Evolutionary conservation across 2,888 invertebrate genomes (phyloP).

Genomic region (Sesia bembeciformis): DNA sequence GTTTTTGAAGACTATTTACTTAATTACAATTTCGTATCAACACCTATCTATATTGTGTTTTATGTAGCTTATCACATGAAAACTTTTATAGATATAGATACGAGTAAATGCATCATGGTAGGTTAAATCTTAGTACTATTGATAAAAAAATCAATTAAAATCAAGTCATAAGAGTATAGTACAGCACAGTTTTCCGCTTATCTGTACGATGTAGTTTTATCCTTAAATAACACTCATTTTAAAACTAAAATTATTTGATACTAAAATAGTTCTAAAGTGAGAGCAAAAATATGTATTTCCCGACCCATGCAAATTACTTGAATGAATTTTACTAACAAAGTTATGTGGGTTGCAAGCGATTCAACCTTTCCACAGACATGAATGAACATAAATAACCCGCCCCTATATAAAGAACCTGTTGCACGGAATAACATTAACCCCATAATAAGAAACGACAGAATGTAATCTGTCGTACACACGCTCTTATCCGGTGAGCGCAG

Average conservation of each 20-base stretch:
- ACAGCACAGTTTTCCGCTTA: no score
- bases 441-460: slow-evolving; percentile 2
- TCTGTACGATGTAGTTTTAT: neutral
- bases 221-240: neutral
- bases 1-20: no score
- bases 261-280: neutral
- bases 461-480: slow-evolving; percentile 15
- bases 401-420: neutral
- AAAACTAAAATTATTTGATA: neutral
- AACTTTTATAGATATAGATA: no score
- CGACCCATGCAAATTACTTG: neutral
- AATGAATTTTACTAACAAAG: neutral
- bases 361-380: neutral
- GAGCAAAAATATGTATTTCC: neutral
- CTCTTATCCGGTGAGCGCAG: slow-evolving; percentile 31
- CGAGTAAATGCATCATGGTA: no score
- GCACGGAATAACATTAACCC: neutral
- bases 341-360: neutral
- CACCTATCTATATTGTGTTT: no score
- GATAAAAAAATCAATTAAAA: no score
- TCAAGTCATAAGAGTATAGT: no score
- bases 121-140: no score
- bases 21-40: no score
- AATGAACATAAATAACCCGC: neutral
- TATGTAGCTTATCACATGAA: no score